Evolutionary conservation across 2,888 invertebrate species (phyloP).

Genomic region (Pristionchus arcanus): DNA sequence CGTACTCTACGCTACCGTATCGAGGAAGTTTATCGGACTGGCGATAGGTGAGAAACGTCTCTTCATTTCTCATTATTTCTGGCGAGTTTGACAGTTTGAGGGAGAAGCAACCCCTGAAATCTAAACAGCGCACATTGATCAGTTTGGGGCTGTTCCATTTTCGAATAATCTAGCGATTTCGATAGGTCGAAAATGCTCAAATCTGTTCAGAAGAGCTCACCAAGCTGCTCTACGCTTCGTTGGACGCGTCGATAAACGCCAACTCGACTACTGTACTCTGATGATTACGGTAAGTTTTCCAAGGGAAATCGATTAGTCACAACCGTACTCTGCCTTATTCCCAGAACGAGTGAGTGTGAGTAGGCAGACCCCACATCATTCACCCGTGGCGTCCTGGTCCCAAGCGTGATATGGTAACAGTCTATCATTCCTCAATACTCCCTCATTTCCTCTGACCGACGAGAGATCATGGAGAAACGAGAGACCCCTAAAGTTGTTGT

Average conservation of each 20-base stretch:
- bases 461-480: no score
- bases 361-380: no score
- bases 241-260: background rate
- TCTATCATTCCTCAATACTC: no score
- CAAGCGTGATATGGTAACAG: no score
- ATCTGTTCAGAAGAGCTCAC: background rate
- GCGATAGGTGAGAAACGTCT: background rate
- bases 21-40: background rate
- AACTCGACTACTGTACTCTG: slow-evolving; percentile 32
- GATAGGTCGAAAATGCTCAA: background rate
- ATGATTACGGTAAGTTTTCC: background rate
- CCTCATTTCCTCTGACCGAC: no score
- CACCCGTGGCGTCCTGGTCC: no score
- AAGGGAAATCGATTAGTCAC: no score
- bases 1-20: slow-evolving; percentile 47
- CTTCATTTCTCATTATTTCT: background rate
- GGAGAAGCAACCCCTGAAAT: no score
- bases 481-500: background rate
- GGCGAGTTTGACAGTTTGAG: no score
- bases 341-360: no score
- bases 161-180: background rate
- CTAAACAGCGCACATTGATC: no score
- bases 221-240: background rate
- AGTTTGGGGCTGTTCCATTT: background rate
- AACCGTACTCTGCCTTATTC: no score